A percentile compares a stretch with the other conserved stretches of the same genome.
These are phyloP conservation scores for Formica exsecta DNA, from an alignment of 1,140 invertebrate genomes.

Conservation along the genomic window DNA sequence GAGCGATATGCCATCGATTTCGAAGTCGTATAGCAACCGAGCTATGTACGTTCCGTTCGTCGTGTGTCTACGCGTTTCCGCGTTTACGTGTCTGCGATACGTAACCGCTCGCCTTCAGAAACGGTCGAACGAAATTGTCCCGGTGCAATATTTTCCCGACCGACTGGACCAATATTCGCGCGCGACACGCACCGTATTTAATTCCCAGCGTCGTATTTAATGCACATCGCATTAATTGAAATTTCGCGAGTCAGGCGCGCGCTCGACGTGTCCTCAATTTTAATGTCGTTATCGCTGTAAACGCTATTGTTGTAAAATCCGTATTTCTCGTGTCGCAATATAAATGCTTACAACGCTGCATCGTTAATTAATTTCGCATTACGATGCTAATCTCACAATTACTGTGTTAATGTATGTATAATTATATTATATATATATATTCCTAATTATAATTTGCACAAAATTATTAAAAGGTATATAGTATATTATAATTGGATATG, in stretches of 20 bases:
- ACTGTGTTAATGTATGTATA: not conserved
- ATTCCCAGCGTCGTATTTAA: slow-evolving; percentile 55
- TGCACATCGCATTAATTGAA: slow-evolving; percentile 49
- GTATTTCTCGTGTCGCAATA: not conserved
- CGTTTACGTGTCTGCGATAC: not conserved
- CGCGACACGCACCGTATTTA: slow-evolving; percentile 51
- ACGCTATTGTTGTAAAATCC: slow-evolving; percentile 44
- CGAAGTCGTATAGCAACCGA: slow-evolving; percentile 34
- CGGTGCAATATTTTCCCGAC: slow-evolving; percentile 45
- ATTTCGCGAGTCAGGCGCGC: slow-evolving; percentile 34
- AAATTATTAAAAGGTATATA: not conserved
- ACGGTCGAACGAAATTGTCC: slow-evolving; percentile 38
- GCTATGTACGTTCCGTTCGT: not conserved
- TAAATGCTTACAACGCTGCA: not conserved
- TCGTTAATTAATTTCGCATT: slow-evolving; percentile 45
- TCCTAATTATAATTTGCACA: not conserved
- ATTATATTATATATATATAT: not conserved
- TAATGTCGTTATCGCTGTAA: slow-evolving; percentile 53
- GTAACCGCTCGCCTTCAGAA: not conserved
- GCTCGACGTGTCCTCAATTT: slow-evolving; percentile 53
- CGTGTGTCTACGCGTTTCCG: slow-evolving; percentile 14
- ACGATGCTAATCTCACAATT: slow-evolving; percentile 29
- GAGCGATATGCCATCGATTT: slow-evolving; percentile 75
- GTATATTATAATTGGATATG: not conserved
- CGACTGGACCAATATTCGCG: slow-evolving; percentile 36